These are phyloP conservation scores for Lutjanus argentimaculatus DNA, from an alignment of 2,797 vertebrate genomes.

Conservation along the genomic window DNA sequence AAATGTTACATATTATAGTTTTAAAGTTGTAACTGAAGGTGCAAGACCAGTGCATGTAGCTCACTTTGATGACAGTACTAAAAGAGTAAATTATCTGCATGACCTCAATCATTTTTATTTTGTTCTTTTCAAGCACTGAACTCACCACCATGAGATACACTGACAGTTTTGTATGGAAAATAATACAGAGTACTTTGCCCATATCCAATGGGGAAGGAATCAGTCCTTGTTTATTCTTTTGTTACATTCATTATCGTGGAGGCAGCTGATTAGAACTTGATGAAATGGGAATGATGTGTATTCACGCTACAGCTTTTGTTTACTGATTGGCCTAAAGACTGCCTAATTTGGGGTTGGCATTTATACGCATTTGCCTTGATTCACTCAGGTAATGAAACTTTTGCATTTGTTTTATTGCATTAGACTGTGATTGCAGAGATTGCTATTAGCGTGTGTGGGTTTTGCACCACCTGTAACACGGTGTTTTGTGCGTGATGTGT, in stretches of 20 bases:
- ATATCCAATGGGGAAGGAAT: background rate
- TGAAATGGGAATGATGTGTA: background rate
- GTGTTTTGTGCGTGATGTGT: background rate
- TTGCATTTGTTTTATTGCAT: background rate
- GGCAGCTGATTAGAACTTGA: background rate
- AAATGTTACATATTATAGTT: too few species aligned
- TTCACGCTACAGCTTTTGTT: background rate
- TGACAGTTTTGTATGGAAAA: background rate
- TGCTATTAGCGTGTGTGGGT: background rate
- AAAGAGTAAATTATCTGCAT: slow-evolving; percentile 5
- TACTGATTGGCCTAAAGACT: background rate
- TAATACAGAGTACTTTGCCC: background rate
- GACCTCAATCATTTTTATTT: background rate
- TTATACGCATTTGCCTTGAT: background rate
- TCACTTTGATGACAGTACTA: background rate
- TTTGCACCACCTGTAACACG: background rate
- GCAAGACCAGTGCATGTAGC: background rate
- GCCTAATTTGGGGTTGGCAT: slow-evolving; percentile 3
- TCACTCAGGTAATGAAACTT: background rate
- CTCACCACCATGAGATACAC: background rate
- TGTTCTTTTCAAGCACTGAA: background rate
- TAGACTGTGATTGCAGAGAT: background rate
- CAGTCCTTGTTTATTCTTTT: background rate
- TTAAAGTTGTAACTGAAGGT: background rate
- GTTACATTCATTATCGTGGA: background rate